Percentiles rank a stretch among this genome's conserved stretches.
Conservation (phyloP, 2,797 vertebrate species). For the Gouania willdenowi region DNA sequence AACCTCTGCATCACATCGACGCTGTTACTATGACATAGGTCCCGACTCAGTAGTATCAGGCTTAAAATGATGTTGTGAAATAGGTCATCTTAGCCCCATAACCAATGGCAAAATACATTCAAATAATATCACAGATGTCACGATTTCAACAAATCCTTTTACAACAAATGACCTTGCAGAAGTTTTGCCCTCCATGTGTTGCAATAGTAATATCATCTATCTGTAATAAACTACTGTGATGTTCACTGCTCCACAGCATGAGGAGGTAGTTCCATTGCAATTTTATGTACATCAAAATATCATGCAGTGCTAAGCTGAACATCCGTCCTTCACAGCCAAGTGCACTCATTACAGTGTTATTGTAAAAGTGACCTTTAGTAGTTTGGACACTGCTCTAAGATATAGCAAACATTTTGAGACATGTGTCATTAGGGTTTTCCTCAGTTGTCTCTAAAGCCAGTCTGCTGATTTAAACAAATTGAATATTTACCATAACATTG, state of each 20-base stretch:
- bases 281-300: slow-evolving; percentile 74
- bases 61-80: no score
- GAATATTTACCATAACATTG: slow-evolving; percentile 57
- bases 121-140: slow-evolving; percentile 53
- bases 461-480: slow-evolving; percentile 54
- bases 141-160: slow-evolving; percentile 52
- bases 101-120: slow-evolving; percentile 48
- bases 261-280: slow-evolving; percentile 58
- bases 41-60: no score
- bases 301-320: slow-evolving; percentile 43
- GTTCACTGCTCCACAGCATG: slow-evolving; percentile 52
- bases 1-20: no score
- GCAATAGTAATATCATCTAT: slow-evolving; percentile 56
- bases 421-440: slow-evolving; percentile 37
- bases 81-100: slow-evolving; percentile 31
- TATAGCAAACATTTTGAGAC: slow-evolving; percentile 29
- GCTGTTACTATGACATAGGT: no score
- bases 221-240: slow-evolving; percentile 61
- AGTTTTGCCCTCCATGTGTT: slow-evolving; percentile 47
- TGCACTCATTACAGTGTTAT: slow-evolving; percentile 49
- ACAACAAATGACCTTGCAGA: slow-evolving; percentile 56
- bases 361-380: slow-evolving; percentile 62
- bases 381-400: slow-evolving; percentile 42
- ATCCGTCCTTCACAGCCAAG: slow-evolving; percentile 57
- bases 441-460: slow-evolving; percentile 42